Conservation (phyloP, 1,140 invertebrate species). For the Tenebrio molitor region DNA sequence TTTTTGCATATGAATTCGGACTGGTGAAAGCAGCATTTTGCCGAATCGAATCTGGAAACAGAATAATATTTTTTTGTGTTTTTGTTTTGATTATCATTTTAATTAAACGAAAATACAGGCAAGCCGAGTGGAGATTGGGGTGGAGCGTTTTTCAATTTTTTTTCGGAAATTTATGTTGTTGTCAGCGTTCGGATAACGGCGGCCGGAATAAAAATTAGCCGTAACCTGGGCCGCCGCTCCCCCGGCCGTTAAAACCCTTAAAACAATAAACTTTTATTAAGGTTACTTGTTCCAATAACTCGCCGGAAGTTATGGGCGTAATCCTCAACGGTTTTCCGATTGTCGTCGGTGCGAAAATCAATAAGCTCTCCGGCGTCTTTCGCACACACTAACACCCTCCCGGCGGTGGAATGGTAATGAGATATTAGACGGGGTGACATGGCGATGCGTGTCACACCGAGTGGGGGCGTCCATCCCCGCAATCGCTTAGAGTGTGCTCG, state of each 20-base stretch:
- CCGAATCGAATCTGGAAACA: too few relatives aligned
- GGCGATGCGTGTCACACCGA: conserved; percentile 6
- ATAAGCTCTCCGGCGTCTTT: conserved; percentile 5
- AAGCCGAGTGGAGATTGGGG: too few relatives aligned
- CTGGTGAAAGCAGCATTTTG: too few relatives aligned
- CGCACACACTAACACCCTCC: conserved; percentile 34
- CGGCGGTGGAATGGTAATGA: conserved; percentile 26
- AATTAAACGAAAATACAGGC: too few relatives aligned
- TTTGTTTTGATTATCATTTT: too few relatives aligned
- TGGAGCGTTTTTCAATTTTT: too few relatives aligned
- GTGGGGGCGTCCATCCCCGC: conserved; percentile 5
- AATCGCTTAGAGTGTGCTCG: conserved; percentile 33
- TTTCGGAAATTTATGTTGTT: too few relatives aligned
- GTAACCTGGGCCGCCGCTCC: too few relatives aligned
- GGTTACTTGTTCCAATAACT: conserved; percentile 43
- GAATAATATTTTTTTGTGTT: too few relatives aligned
- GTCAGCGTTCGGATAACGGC: too few relatives aligned
- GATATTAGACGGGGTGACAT: conserved; percentile 10
- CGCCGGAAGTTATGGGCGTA: conserved; percentile 35
- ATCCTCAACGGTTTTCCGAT: conserved; percentile 38
- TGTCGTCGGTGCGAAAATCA: conserved; percentile 35
- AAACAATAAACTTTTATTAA: conserved; percentile 47
- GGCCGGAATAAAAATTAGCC: too few relatives aligned
- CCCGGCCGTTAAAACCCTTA: conserved; percentile 11
- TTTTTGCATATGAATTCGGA: too few relatives aligned